These are phyloP conservation scores for Porites lutea DNA, from an alignment of 64 coral and sea anemone genomes.

Conservation along the genomic window DNA sequence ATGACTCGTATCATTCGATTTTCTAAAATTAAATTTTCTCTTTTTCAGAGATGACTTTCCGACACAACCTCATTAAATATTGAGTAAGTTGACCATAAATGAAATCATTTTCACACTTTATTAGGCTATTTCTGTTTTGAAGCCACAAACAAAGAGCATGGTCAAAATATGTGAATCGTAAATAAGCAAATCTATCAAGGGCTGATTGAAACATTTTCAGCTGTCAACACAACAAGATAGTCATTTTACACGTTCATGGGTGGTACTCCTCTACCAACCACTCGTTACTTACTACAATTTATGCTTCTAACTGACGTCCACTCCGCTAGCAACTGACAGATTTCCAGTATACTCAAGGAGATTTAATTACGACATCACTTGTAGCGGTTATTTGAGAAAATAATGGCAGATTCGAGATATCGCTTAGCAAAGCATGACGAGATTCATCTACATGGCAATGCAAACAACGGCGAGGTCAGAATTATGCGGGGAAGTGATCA, in stretches of 20 bases:
- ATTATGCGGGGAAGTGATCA: background rate
- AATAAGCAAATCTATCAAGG: conserved; percentile 14
- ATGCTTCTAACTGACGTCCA: background rate
- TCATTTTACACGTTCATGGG: background rate
- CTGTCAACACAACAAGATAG: background rate
- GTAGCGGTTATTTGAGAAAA: background rate
- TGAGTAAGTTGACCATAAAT: background rate
- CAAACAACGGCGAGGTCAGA: conserved; percentile 4
- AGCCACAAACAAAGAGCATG: conserved; percentile 19
- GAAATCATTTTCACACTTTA: conserved; percentile 3
- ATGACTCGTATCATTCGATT: conserved; percentile 10
- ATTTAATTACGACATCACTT: background rate
- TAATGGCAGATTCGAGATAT: background rate
- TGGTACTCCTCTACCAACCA: background rate
- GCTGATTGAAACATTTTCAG: conserved; percentile 41
- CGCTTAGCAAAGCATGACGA: conserved; percentile 34
- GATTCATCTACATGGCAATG: background rate
- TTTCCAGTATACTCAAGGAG: background rate
- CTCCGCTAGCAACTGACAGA: background rate
- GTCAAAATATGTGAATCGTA: conserved; percentile 8
- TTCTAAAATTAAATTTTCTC: conserved; percentile 11
- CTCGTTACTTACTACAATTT: background rate
- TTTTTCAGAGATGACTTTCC: background rate
- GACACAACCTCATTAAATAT: background rate
- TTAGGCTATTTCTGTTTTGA: conserved; percentile 5